These are phyloP conservation scores for Eleutherodactylus coqui DNA, from an alignment of 2,797 vertebrate genomes.

Conservation along the genomic window DNA sequence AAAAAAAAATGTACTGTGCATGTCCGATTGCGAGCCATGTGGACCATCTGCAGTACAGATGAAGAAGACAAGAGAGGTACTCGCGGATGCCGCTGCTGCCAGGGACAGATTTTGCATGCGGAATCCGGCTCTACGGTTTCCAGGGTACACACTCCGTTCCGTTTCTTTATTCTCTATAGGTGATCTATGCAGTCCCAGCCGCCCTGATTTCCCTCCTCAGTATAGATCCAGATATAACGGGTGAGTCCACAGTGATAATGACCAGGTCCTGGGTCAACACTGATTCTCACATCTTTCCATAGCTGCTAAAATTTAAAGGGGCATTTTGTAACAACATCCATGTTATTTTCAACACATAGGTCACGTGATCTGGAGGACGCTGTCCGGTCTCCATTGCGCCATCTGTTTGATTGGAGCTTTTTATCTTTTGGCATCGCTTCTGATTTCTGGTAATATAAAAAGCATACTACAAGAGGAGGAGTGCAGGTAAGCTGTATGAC, in stretches of 20 bases:
- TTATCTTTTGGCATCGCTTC: slow-evolving; percentile 67
- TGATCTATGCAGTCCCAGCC: slow-evolving; percentile 37
- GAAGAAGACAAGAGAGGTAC: too few species aligned
- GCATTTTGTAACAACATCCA: too few species aligned
- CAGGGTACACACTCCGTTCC: background rate
- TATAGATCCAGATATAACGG: slow-evolving; percentile 44
- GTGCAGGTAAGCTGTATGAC: slow-evolving; percentile 73
- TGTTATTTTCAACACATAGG: slow-evolving; percentile 63
- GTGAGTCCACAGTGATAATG: background rate
- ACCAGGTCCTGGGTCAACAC: background rate
- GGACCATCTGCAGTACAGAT: too few species aligned
- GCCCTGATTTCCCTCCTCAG: slow-evolving; percentile 41
- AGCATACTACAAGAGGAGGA: slow-evolving; percentile 78
- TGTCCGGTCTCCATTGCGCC: slow-evolving; percentile 70
- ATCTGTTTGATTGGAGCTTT: slow-evolving; percentile 69
- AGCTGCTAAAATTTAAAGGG: too few species aligned
- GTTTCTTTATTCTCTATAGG: slow-evolving; percentile 14
- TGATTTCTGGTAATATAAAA: slow-evolving; percentile 59
- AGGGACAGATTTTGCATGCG: too few species aligned
- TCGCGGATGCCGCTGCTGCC: too few species aligned
- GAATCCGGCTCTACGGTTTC: too few species aligned
- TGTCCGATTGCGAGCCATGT: too few species aligned
- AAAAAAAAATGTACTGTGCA: too few species aligned
- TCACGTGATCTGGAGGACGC: slow-evolving; percentile 73
- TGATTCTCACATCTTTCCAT: too few species aligned